Conservation (phyloP, 2,797 vertebrate genomes). For the Amniataba percoides region DNA sequence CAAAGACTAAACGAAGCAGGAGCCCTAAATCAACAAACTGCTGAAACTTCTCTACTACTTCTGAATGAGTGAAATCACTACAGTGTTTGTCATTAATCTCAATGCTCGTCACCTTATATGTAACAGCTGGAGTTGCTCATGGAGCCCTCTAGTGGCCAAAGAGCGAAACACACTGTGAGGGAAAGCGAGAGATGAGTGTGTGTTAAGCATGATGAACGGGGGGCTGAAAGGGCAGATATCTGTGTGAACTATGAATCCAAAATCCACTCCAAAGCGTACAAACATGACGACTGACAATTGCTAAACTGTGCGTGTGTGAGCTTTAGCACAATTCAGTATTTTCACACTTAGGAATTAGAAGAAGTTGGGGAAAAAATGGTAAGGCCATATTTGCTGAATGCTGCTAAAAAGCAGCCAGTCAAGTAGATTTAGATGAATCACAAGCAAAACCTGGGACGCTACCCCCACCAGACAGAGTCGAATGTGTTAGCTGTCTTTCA, state of each 20-base stretch:
- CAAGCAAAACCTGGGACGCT: slow-evolving; percentile 44
- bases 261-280: not conserved
- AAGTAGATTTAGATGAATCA: slow-evolving; percentile 71
- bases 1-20: slow-evolving; percentile 39
- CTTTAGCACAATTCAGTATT: slow-evolving; percentile 40
- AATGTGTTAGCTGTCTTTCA: slow-evolving; percentile 46
- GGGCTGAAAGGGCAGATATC: slow-evolving; percentile 1
- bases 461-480: slow-evolving; percentile 28
- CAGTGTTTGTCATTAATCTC: slow-evolving; percentile 23
- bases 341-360: slow-evolving; percentile 46
- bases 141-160: slow-evolving; percentile 60
- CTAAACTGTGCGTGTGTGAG: slow-evolving; percentile 33
- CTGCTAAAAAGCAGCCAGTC: slow-evolving; percentile 67
- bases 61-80: slow-evolving; percentile 46
- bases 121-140: slow-evolving; percentile 50
- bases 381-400: slow-evolving; percentile 76
- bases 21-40: slow-evolving; percentile 45
- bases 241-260: slow-evolving; percentile 17
- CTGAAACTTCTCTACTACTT: slow-evolving; percentile 57
- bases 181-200: not conserved
- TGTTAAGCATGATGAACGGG: not conserved
- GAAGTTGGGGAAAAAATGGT: slow-evolving; percentile 32
- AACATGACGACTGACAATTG: not conserved
- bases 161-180: slow-evolving; percentile 21
- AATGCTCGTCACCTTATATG: slow-evolving; percentile 45